These are phyloP conservation scores for Aphis gossypii DNA, from an alignment of 1,140 invertebrate genomes.

Conservation along the genomic window DNA sequence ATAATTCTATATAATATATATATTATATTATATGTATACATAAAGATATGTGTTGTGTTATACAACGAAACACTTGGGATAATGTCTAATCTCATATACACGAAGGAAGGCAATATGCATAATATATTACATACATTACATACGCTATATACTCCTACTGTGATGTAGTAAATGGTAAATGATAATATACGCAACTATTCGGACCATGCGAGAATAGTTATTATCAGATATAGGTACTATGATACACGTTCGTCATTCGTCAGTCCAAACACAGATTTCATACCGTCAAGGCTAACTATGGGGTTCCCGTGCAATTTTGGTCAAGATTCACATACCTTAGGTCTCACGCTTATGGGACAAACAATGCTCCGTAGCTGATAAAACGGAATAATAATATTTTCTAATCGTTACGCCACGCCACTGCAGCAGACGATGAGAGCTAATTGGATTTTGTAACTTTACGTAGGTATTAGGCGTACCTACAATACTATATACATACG, in stretches of 20 bases:
- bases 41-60: not conserved
- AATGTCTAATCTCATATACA: not conserved
- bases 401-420: constrained; percentile 14
- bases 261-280: constrained; percentile 9
- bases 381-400: constrained; percentile 23
- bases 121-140: not conserved
- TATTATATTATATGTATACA: too few relatives aligned
- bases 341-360: constrained; percentile 45
- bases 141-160: not conserved
- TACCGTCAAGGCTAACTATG: constrained; percentile 21
- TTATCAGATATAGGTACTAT: not conserved
- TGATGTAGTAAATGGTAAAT: not conserved
- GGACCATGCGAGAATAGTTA: not conserved
- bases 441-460: constrained; percentile 43
- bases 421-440: not conserved
- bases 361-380: not conserved
- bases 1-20: not conserved
- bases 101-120: not conserved
- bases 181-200: not conserved
- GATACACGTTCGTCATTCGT: not conserved
- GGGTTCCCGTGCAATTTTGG: constrained; percentile 54
- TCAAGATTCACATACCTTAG: constrained; percentile 51
- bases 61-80: not conserved
- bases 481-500: not conserved
- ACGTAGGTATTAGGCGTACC: not conserved